phyloP scores from a whole-genome alignment of 2,113 vertebrate species.

The Pterocles orientalis region DNA sequence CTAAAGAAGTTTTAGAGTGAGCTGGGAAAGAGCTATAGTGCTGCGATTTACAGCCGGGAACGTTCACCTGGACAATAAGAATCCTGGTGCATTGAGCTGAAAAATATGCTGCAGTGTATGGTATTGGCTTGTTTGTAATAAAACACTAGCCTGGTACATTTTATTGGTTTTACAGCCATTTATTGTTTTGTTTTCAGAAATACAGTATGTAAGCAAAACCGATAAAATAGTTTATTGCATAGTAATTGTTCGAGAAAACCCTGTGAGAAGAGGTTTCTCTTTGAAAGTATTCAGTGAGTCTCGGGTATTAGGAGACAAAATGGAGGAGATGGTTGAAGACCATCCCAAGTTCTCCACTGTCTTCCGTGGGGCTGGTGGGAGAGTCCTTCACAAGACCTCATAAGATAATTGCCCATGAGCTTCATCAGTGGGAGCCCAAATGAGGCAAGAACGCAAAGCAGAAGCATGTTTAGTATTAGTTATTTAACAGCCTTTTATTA shows the following conservation, averaged over 20 bases:
- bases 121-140: conserved; percentile 67
- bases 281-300: not conserved
- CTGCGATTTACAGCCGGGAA: conserved; percentile 62
- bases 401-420: not conserved
- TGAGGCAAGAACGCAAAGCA: not conserved
- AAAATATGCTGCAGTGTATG: conserved; percentile 68
- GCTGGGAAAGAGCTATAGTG: conserved; percentile 46
- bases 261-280: not conserved
- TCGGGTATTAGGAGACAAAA: not conserved
- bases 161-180: conserved; percentile 66
- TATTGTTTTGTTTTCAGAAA: conserved; percentile 67
- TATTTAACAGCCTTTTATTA: not conserved
- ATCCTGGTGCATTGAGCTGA: conserved; percentile 64
- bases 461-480: not conserved
- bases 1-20: conserved; percentile 59
- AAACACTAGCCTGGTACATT: conserved; percentile 53
- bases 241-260: conserved; percentile 40
- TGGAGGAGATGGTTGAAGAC: not conserved
- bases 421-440: not conserved
- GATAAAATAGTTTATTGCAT: conserved; percentile 51
- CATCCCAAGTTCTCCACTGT: not conserved
- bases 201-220: conserved; percentile 56
- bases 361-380: not conserved
- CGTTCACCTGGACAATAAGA: conserved; percentile 68
- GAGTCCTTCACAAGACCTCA: not conserved